Conservation (phyloP, 2,113 vertebrate species). For the Hemicordylus capensis region DNA sequence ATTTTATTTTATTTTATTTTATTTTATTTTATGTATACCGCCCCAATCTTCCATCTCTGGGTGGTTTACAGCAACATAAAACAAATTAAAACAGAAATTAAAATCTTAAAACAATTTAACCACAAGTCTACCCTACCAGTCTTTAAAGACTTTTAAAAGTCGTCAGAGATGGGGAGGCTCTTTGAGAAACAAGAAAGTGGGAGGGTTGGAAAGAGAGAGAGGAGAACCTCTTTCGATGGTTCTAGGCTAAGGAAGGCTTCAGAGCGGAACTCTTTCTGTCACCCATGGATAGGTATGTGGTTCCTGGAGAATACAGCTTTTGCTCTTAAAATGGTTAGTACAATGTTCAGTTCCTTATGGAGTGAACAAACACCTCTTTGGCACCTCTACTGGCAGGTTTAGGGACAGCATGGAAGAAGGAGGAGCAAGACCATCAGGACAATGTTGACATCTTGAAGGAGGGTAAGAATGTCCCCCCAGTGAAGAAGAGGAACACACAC, state of each 20-base stretch:
- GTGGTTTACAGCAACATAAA: no score
- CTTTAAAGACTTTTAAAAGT: no score
- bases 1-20: no score
- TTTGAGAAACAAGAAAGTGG: neutral
- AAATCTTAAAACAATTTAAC: no score
- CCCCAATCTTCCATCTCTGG: no score
- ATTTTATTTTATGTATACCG: no score
- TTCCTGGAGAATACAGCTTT: neutral
- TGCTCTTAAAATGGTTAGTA: neutral
- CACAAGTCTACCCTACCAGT: no score
- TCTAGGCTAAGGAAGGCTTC: conserved; percentile 28
- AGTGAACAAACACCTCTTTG: neutral
- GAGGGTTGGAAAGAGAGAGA: neutral
- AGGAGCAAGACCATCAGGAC: neutral
- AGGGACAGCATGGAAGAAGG: neutral
- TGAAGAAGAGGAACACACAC: no score
- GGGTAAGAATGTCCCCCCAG: neutral
- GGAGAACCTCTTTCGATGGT: no score
- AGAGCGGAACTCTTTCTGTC: neutral
- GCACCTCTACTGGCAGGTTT: neutral
- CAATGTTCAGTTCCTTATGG: neutral
- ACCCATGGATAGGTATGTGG: neutral
- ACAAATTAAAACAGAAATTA: no score
- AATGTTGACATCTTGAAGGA: neutral
- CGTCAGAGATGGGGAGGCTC: no score